Evolutionary conservation across 2,113 vertebrate species (phyloP).

Genomic region (Cryptomyrus ogoouensis): DNA sequence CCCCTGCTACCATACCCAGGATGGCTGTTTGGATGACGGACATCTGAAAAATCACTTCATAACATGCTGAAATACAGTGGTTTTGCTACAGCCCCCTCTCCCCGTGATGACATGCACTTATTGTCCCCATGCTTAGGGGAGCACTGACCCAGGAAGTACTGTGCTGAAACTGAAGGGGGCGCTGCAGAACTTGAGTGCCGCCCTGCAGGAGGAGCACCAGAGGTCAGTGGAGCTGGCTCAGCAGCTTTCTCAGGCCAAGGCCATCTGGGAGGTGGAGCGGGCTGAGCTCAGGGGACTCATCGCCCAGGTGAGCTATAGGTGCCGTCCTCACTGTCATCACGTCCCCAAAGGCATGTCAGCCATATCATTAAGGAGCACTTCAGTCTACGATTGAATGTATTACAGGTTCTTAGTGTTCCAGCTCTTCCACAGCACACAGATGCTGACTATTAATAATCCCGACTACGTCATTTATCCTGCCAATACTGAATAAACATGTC

Average conservation of each 20-base stretch:
- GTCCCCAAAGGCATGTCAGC: not conserved
- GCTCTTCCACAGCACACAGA: not conserved
- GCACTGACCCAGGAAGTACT: slow-evolving; percentile 64
- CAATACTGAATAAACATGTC: too few species aligned
- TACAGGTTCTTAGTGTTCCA: not conserved
- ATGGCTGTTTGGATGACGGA: not conserved
- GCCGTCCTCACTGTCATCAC: not conserved
- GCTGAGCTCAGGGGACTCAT: slow-evolving; percentile 67
- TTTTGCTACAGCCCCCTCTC: not conserved
- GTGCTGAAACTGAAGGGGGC: slow-evolving; percentile 71
- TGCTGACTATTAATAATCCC: too few species aligned
- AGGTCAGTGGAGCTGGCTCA: slow-evolving; percentile 65
- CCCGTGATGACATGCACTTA: not conserved
- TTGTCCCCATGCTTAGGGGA: slow-evolving; percentile 36
- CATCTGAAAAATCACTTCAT: not conserved
- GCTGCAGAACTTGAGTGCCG: slow-evolving; percentile 71
- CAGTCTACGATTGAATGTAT: not conserved
- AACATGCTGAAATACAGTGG: not conserved
- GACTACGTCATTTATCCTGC: too few species aligned
- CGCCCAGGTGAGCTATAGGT: slow-evolving; percentile 54
- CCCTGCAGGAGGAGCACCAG: slow-evolving; percentile 68
- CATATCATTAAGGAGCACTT: not conserved
- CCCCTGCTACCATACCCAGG: not conserved
- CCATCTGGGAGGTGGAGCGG: slow-evolving; percentile 71
- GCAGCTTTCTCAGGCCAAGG: slow-evolving; percentile 73